These are phyloP conservation scores for Cyphomyrus plagiostoma DNA, from an alignment of 2,113 vertebrate species.

Conservation along the genomic window DNA sequence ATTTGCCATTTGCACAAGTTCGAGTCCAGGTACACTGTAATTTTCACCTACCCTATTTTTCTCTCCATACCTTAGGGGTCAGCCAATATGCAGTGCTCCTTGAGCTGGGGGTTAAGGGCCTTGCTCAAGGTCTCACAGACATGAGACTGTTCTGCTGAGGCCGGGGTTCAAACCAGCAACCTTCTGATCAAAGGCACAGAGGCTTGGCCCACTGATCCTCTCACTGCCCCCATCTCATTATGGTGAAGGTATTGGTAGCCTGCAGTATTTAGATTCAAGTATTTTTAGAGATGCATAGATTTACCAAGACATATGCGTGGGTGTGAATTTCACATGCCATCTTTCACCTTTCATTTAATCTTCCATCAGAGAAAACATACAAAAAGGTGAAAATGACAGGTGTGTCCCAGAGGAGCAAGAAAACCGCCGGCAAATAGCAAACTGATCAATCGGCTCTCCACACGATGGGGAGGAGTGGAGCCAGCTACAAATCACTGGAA, in stretches of 20 bases:
- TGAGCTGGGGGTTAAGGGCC: neutral
- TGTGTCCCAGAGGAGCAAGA: neutral
- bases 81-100: neutral
- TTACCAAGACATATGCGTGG: neutral
- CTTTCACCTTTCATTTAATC: neutral
- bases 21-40: neutral
- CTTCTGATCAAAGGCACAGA: neutral
- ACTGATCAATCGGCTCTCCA: neutral
- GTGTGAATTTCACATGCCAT: neutral
- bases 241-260: neutral
- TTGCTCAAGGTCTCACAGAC: neutral
- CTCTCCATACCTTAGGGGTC: neutral
- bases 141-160: neutral
- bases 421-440: neutral
- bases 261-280: neutral
- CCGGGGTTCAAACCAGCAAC: neutral
- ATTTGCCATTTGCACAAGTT: neutral
- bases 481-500: neutral
- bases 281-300: constrained; percentile 3
- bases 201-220: neutral
- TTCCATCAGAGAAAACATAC: neutral
- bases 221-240: neutral
- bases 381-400: neutral
- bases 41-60: neutral
- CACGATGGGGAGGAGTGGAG: neutral